phyloP scores from a whole-genome alignment of 2,113 vertebrate genomes.

The Leptobrachium leishanense region DNA sequence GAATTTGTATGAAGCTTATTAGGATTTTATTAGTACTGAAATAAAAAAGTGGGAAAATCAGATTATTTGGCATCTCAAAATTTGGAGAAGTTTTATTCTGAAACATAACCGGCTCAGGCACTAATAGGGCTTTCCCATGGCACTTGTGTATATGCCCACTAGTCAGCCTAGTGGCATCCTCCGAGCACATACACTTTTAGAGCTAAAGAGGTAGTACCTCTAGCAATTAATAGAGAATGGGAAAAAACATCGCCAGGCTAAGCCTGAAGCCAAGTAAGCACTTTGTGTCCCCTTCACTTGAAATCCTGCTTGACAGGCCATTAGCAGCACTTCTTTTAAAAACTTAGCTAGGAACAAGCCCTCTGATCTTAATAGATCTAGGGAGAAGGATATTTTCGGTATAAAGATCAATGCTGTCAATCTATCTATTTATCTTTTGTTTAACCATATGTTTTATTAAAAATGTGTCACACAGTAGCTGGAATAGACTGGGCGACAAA shows the following conservation, averaged over 20 bases:
- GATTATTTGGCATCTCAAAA: conserved; percentile 64
- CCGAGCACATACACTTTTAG: conserved; percentile 51
- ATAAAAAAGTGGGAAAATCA: too few relatives aligned
- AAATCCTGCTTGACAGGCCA: conserved; percentile 54
- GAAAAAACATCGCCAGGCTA: conserved; percentile 56
- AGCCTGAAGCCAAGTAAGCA: conserved; percentile 64
- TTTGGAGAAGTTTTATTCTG: conserved; percentile 32
- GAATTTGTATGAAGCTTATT: too few relatives aligned
- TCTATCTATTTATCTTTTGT: too few relatives aligned
- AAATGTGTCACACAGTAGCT: too few relatives aligned
- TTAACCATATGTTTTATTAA: too few relatives aligned
- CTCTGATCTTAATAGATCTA: conserved; percentile 59
- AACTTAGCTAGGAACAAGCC: conserved; percentile 55
- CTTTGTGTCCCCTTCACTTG: conserved; percentile 42
- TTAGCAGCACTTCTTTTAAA: conserved; percentile 51
- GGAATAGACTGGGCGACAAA: too few relatives aligned
- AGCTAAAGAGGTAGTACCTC: conserved; percentile 28
- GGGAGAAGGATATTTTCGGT: conserved; percentile 49
- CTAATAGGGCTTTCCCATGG: conserved; percentile 16
- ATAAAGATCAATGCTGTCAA: conserved; percentile 39
- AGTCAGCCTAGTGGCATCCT: conserved; percentile 48
- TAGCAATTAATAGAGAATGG: conserved; percentile 34
- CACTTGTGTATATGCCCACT: conserved; percentile 41
- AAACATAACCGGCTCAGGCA: conserved; percentile 43
- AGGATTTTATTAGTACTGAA: too few relatives aligned